Percentiles rank a stretch among this genome's conserved stretches.
phyloP scores from a whole-genome alignment of 1,140 invertebrate species.

The Caenorhabditis brenneri region DNA sequence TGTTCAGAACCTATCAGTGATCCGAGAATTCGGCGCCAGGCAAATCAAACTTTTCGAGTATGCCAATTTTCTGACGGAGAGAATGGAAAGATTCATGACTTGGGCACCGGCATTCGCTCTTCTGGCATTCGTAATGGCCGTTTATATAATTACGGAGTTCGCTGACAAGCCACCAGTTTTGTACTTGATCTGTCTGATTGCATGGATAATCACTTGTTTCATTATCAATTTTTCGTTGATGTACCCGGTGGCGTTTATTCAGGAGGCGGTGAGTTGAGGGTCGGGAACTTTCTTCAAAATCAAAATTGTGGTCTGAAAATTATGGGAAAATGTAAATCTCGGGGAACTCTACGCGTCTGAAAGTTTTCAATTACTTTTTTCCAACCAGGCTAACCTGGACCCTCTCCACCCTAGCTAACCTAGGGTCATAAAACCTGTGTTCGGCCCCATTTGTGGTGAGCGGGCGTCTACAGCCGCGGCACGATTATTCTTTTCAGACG shows the following conservation, averaged over 20 bases:
- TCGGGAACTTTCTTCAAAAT: not conserved
- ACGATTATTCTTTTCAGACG: no score
- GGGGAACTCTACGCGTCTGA: no score
- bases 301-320: no score
- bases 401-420: no score
- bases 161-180: not conserved
- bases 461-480: no score
- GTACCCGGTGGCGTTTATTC: not conserved
- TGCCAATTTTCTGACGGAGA: not conserved
- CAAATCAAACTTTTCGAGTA: not conserved
- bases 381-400: no score
- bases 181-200: not conserved
- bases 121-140: not conserved
- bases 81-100: not conserved
- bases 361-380: no score
- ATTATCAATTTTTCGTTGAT: not conserved
- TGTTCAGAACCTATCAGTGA: not conserved
- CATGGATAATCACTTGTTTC: not conserved
- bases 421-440: no score
- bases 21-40: not conserved
- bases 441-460: no score
- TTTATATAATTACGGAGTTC: not conserved
- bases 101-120: not conserved
- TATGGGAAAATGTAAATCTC: no score
- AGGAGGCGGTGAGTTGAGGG: not conserved